A percentile compares a stretch with the other conserved stretches of the same genome.
Evolutionary conservation across 2,113 vertebrate species (phyloP).

Genomic region (Cebus imitator): DNA sequence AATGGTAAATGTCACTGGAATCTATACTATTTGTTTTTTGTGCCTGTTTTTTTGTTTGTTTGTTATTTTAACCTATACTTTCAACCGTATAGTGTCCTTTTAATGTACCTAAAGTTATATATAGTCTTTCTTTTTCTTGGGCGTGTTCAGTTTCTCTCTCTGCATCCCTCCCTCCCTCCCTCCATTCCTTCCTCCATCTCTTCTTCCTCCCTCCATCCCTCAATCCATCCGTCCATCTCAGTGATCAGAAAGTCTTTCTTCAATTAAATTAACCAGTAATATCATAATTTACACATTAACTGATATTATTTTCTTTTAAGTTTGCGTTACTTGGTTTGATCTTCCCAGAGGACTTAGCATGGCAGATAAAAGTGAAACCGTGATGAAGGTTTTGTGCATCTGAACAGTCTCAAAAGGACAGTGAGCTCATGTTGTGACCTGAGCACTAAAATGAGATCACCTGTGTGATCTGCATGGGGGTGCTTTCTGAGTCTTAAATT

Average conservation of each 20-base stretch:
- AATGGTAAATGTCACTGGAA: neutral
- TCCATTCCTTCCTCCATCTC: too few relatives aligned
- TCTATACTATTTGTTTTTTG: neutral
- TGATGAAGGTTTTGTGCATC: neutral
- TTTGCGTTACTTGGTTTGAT: neutral
- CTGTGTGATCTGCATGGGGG: too few relatives aligned
- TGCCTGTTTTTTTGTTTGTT: neutral
- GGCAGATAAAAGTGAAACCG: neutral
- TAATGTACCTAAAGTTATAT: neutral
- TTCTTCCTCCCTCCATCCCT: too few relatives aligned
- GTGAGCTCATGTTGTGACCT: accelerated
- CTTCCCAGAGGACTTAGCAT: neutral
- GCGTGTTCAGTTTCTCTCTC: neutral
- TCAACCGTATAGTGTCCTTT: neutral
- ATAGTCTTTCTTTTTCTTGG: neutral
- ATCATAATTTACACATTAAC: neutral
- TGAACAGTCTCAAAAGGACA: neutral
- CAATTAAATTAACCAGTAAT: neutral
- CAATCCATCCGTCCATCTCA: neutral
- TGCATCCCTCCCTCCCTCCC: neutral
- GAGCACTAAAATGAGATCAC: neutral
- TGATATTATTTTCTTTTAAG: neutral
- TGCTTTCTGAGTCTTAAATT: accelerated
- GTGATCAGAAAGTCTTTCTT: neutral
- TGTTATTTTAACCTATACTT: neutral